Evolutionary conservation across 2,888 invertebrate species (phyloP), one percentile per base, ranked within the genome.

Genomic region (Pandemis heparana): DNA sequence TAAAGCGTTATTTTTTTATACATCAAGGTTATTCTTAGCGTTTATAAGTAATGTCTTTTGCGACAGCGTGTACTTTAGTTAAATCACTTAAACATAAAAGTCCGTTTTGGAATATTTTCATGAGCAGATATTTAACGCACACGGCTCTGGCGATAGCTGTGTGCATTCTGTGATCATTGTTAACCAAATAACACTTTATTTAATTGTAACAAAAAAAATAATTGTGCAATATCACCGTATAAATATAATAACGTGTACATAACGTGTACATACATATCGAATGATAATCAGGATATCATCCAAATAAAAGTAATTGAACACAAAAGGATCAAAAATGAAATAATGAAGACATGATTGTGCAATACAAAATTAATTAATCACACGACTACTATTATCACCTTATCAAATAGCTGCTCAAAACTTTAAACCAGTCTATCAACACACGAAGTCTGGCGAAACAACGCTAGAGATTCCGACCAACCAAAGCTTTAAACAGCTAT

Each of bases 41-140:
- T 89, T 88, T 87, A 89, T 87, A 89, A 89, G 88, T 89, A 90
- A 89, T 91, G 92, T 93, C 92, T 92, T 93, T 92, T 91, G 84
- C 82, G 89, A 92, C 91, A 89, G 83, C 82, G 83, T 92, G 92
- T 92, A 93, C 92, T 92, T 91, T 83, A 87, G 85, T 87, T 86
- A 84, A 85, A 88, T 86, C 82, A 88, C 90, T 92, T 89, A 91
- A 82, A 89, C 85, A 86, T 87, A 85, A 82, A 84, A 88, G 87
- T 89, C 84, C 84, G 81, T 85, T 87, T 83, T 84, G 88, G 89
- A 87, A 85, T 88, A 82, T 83, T 81, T 79, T 83, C 75, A 82
- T 87, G 86, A 89, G 87, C 87, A 84, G 82, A 83, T 83, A 65
- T 63, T 81, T 78, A 78, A 80, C 68, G 78, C 76, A 78, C 76